Evolutionary conservation across 1,140 invertebrate species (phyloP), one percentile per base, ranked within the genome.

Genomic region (Mycetomoellerius zeteki): DNA sequence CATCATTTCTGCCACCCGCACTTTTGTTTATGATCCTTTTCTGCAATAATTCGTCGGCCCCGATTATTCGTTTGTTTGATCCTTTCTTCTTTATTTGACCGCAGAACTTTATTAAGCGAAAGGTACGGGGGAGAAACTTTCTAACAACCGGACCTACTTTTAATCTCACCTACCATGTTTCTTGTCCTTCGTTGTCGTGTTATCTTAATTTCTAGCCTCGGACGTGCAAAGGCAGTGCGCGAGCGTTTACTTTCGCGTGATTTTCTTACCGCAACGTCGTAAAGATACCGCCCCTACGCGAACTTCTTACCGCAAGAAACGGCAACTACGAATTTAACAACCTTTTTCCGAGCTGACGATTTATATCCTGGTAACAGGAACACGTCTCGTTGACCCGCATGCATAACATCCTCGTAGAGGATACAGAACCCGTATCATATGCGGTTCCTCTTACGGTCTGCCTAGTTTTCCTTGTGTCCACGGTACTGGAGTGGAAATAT

Each of bases 401-500:
- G 80, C 69, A 75, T 84, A 84, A 84, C 71, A 84, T 75, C 50
- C 62, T 24, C 62, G 47, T n/a, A n/a, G n/a, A n/a, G n/a, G n/a
- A n/a, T n/a, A n/a, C n/a, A n/a, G n/a, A n/a, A 69, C 47, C 8
- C 37, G 56, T 47, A 47, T 75, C 80, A 62, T 27, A 62, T 30
- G 43, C 47, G 33, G 27, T 30, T 71, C 69, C 14, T 24, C 37
- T 27, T 21, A 27, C n/a, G 27, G 3, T 65, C 27, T 43, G 19
- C 43, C 37, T 37, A 30, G 14, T 64, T 37, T 19, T 71, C 37
- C 58, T 65, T 62, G 50, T 50, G 58, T 69, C 81, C 77, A 65
- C 77, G 76, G 37, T 72, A 50, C n/a, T 73, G 24, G n/a, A 69
- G 12, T 71, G 75, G 43, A 87, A 87, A 88, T 93, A 87, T 90